Percentiles rank a stretch among this genome's conserved stretches.
Conservation (phyloP, 2,888 invertebrate species). For the Torymus aiolomorphi region DNA sequence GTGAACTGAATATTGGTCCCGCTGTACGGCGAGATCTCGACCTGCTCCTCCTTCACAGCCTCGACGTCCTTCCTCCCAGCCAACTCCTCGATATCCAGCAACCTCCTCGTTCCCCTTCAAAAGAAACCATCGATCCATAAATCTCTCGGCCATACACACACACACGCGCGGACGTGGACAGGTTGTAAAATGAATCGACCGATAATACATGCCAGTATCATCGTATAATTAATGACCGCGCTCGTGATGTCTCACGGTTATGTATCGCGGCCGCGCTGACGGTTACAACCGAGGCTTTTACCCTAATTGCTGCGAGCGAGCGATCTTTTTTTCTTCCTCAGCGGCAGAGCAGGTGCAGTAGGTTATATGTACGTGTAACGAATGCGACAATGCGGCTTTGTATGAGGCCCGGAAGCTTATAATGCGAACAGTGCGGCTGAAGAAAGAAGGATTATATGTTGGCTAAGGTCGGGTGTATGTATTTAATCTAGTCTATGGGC, state of each 20-base stretch:
- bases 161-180: no score
- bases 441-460: no score
- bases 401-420: no score
- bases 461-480: no score
- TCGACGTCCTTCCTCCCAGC: conserved; percentile 68
- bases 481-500: no score
- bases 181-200: conserved; percentile 22
- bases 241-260: no score
- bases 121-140: conserved; percentile 13
- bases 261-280: conserved; percentile 18
- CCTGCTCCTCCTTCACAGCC: conserved; percentile 77
- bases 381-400: conserved; percentile 48
- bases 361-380: conserved; percentile 6
- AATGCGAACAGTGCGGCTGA: no score
- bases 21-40: conserved; percentile 80
- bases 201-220: conserved; percentile 8
- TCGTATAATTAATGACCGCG: conserved; percentile 32
- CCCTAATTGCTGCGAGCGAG: conserved; percentile 63
- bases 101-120: conserved; percentile 74
- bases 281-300: conserved; percentile 63
- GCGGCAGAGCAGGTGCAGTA: conserved; percentile 30
- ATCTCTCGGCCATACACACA: not conserved
- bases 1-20: conserved; percentile 89
- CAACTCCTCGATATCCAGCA: conserved; percentile 74
- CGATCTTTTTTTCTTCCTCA: conserved; percentile 50